Evolutionary conservation across 2,888 invertebrate genomes (phyloP).

Genomic region (Sympetrum striolatum): DNA sequence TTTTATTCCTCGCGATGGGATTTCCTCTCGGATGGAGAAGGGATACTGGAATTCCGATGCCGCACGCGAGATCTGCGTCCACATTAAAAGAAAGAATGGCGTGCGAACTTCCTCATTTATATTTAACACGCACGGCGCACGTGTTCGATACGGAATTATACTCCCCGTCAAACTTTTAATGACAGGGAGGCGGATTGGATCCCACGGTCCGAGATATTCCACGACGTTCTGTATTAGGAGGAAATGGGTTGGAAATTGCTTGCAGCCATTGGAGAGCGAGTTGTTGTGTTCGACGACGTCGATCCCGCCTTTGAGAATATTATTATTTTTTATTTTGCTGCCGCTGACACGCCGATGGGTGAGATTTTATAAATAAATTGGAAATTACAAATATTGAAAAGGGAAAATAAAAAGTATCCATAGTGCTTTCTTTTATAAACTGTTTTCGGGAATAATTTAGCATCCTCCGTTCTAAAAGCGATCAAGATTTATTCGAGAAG

Average conservation of each 20-base stretch:
- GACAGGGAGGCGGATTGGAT: slow-evolving; percentile 2
- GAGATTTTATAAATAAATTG: too few relatives aligned
- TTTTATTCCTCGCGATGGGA: background rate
- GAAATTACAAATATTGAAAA: too few relatives aligned
- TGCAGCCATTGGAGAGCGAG: too few relatives aligned
- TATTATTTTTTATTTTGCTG: too few relatives aligned
- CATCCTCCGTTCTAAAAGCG: too few relatives aligned
- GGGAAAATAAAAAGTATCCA: too few relatives aligned
- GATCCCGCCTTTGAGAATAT: too few relatives aligned
- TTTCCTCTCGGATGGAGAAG: slow-evolving; percentile 9
- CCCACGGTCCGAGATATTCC: background rate
- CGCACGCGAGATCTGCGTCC: slow-evolving; percentile 31
- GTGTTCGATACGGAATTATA: slow-evolving; percentile 25
- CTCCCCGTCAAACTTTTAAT: slow-evolving; percentile 39
- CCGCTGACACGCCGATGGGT: too few relatives aligned
- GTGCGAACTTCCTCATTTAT: slow-evolving; percentile 29
- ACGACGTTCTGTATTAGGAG: slow-evolving; percentile 7
- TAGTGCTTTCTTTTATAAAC: too few relatives aligned
- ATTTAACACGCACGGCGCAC: slow-evolving; percentile 31
- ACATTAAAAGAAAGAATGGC: slow-evolving; percentile 39
- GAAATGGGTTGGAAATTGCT: slow-evolving; percentile 1
- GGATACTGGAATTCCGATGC: slow-evolving; percentile 14
- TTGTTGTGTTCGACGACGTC: too few relatives aligned
- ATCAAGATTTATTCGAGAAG: too few relatives aligned
- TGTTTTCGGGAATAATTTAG: too few relatives aligned